Conservation (phyloP, 2,113 vertebrate species). For the Grammomys dolichurus region DNA sequence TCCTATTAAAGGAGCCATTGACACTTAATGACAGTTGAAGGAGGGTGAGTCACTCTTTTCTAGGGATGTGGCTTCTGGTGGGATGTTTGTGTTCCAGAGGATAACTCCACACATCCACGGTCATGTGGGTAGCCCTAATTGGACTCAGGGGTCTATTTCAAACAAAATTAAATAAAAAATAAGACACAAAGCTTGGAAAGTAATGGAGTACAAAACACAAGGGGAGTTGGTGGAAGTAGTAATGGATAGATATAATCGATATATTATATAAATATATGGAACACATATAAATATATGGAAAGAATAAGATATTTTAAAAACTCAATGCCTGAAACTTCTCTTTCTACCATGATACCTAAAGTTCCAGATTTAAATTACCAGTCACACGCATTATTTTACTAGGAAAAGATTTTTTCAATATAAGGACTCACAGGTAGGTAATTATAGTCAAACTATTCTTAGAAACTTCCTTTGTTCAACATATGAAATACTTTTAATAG, state of each 20-base stretch:
- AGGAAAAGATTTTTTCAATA: constrained; percentile 23
- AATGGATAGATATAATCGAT: background rate
- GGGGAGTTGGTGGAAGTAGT: too few relatives aligned
- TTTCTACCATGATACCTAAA: background rate
- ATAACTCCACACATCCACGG: too few relatives aligned
- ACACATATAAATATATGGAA: background rate
- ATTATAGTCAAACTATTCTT: background rate
- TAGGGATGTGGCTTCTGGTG: background rate
- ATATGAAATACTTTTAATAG: background rate
- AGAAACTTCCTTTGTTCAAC: constrained; percentile 15
- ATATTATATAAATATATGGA: background rate
- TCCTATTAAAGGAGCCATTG: background rate
- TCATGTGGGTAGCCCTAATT: background rate
- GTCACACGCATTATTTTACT: background rate
- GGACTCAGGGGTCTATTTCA: too few relatives aligned
- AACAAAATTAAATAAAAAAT: background rate
- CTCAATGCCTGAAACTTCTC: background rate
- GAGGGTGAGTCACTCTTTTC: background rate
- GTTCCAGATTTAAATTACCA: background rate
- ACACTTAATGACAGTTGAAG: background rate
- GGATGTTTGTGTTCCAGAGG: too few relatives aligned
- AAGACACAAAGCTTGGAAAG: too few relatives aligned
- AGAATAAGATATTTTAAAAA: background rate
- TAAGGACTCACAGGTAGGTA: background rate
- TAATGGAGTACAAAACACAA: background rate